A percentile compares a stretch with the other conserved stretches of the same genome.
These are phyloP conservation scores for Cecidostiba fungosa DNA, from an alignment of 2,888 invertebrate species.

Conservation along the genomic window DNA sequence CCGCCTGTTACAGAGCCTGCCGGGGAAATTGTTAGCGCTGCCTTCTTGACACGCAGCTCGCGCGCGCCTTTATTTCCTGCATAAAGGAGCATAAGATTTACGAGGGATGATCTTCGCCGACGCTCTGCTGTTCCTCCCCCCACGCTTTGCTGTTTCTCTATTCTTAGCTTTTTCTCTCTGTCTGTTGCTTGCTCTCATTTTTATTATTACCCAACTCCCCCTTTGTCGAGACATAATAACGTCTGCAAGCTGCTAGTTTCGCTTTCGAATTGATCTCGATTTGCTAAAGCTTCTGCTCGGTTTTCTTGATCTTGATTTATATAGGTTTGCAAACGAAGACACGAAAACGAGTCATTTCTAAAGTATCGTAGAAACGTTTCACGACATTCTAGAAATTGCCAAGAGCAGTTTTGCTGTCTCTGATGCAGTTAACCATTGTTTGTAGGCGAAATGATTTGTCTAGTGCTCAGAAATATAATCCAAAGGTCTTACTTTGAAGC, in stretches of 20 bases:
- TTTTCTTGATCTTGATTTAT: background rate
- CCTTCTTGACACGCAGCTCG: slow-evolving; percentile 46
- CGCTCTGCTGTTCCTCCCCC: background rate
- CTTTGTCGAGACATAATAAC: background rate
- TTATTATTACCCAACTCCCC: background rate
- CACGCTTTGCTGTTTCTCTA: background rate
- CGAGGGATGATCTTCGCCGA: slow-evolving; percentile 36
- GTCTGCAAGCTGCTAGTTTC: background rate
- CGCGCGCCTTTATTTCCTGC: slow-evolving; percentile 43
- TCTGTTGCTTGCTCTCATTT: background rate
- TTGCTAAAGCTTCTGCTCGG: background rate
- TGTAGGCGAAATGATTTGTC: too few relatives aligned
- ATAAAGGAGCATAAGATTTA: slow-evolving; percentile 49
- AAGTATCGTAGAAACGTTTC: too few relatives aligned
- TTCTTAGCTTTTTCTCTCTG: background rate
- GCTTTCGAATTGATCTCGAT: background rate
- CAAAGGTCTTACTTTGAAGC: too few relatives aligned
- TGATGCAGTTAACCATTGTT: too few relatives aligned
- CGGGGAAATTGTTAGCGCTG: slow-evolving; percentile 53
- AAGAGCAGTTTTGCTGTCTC: too few relatives aligned
- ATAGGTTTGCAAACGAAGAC: background rate
- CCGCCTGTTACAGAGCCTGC: slow-evolving; percentile 17
- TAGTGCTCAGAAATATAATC: too few relatives aligned
- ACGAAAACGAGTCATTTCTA: too few relatives aligned
- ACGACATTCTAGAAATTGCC: too few relatives aligned